Evolutionary conservation across 2,113 vertebrate genomes (phyloP), one percentile per base, ranked within the genome.

Genomic region (Channa maculata): DNA sequence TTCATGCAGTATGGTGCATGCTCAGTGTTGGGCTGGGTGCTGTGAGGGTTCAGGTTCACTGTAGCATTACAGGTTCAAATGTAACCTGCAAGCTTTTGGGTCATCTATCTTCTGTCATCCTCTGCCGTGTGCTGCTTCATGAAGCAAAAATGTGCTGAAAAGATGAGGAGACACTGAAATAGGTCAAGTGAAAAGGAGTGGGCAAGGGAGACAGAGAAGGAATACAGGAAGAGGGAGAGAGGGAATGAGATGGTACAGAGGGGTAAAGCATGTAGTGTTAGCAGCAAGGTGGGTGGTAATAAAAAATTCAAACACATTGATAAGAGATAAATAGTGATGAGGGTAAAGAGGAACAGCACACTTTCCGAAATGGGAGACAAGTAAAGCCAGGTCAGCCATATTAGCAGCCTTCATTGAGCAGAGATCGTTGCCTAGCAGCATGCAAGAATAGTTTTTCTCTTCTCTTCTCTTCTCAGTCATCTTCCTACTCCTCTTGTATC

Each of bases 131-230:
- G 73, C 73, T 63, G 75, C 67, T 75, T 75, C 81, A 82, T 74
- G 65, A 85, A 87, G 82, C 82, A 52, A 79, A 84, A 87, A 79
- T 74, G 41, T 43, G 67, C 58, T 51, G 75, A 65, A 65, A 72
- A 80, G 63, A 76, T 9, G 44, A 43, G 71, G 74, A 82, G 15
- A 58, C 60, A 3, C 33, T 57, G 64, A 85, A 86, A 79, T 84
- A 86, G 89, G 89, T 86, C 89, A 89, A 82, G 79, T 79, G 88
- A 63, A 78, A 77, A 82, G 68, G 80, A 85, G 67, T 61, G 38
- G 54, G 53, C 37, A 24, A 71, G 57, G 62, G 3, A 46, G 51
- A 41, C 53, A 48, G 43, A 15, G 37, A 67, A 41, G 24, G 58
- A 43, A 54, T 41, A 43, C 59, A 37, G 33, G 24, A 10, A 58